Evolutionary conservation across 1,140 invertebrate species (phyloP), one percentile per base, ranked within the genome.

Genomic region (Samia ricini): DNA sequence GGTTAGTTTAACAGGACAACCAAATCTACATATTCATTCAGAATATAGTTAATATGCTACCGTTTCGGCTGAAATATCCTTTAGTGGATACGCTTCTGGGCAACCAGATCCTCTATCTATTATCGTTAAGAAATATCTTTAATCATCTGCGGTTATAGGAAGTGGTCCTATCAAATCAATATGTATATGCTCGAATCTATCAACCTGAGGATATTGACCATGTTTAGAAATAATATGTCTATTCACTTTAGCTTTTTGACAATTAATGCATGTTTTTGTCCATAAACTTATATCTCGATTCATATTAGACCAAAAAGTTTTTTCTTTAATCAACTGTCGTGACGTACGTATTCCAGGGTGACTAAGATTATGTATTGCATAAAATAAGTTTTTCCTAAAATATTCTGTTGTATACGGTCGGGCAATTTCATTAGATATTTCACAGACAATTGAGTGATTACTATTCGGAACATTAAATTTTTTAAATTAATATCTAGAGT

Each of bases 281-380:
- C 54, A 56, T 18, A 7, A 2, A 2, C 10, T 15, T 10, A 56
- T 56, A 56, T 56, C 22, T 56, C 18, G 36, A 56, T 15, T 56
- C 18, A 20, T 56, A n/a, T 56, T 56, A 29, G 20, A 19, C 21
- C 20, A 15, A 12, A 12, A 52, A 52, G 12, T 8, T 20, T 52
- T 52, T n/a, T 52, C 50, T 52, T 52, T 52, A 52, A 52, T 52
- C 50, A 20, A n/a, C 50, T 52, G 50, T 12, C 50, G 15, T 52
- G 50, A 2, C 50, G 19, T 51, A 18, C 36, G 36, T 42, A 42
- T n/a, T 7, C 50, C 19, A 18, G 50, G 19, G 18, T 51, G 36
- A 42, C 36, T 42, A 42, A 42, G 36, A 42, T 42, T 42, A 42
- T 42, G 36, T 42, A 42, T 10, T 42, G 36, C 8, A 42, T 42